Evolutionary conservation across 2,113 vertebrate genomes (phyloP), one percentile per base, ranked within the genome.

Genomic region (Cyprinus carpio): DNA sequence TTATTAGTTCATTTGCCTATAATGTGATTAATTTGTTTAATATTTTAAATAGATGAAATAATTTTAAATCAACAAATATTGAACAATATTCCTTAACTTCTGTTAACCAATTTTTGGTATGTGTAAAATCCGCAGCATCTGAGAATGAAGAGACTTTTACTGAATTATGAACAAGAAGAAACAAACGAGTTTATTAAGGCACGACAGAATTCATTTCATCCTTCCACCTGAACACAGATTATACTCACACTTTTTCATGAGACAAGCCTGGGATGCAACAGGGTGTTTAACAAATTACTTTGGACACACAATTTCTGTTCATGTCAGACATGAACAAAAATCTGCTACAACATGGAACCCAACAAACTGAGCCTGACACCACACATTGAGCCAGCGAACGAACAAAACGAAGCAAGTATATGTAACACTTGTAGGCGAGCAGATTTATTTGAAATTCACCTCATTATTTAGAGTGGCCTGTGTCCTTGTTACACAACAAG

Each of bases 261-360:
- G 79, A 67, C 67, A 9, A 67, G 31, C 15, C 79, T 0, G 2
- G 79, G 13, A 67, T 12, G 67, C 74, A 83, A 81, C 40, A n/a
- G 16, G 40, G 25, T 29, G 65, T 75, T 6, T 86, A 77, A 86
- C 75, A 75, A 86, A 88, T 86, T 43, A 86, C 56, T 62, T 12
- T 7, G 29, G 85, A 78, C 87, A 75, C 40, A 23, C 72, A 43
- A 75, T 88, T 76, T 74, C 64, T 37, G 64, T 27, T 54, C 46
- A 54, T 77, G 84, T 82, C 82, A 75, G 76, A 80, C 12, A 56
- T 56, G 75, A 34, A 56, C n/a, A 58, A 29, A 65, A 76, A 76
- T 46, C 43, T 31, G 60, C 62, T 74, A n/a, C 27, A 29, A 64
- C 72, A 23, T 81, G 62, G 64, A 82, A 71, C 31, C 67, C 65